phyloP scores from a whole-genome alignment of 92 coral and sea anemone species.

The Parazoanthus darwini region DNA sequence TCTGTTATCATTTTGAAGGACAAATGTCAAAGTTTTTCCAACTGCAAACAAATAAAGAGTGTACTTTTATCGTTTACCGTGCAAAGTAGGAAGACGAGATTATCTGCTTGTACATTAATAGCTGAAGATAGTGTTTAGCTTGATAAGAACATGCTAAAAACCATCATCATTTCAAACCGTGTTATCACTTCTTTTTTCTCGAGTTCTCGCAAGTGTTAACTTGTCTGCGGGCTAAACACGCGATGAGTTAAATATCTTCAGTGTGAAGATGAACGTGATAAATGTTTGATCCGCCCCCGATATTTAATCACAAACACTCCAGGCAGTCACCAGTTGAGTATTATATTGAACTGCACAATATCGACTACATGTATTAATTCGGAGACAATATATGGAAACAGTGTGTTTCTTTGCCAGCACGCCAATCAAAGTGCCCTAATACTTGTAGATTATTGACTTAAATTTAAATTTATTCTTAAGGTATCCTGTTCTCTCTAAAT shows the following conservation, averaged over 20 bases:
- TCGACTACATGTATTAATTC: neutral
- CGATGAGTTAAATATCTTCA: conserved; percentile 5
- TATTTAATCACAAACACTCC: conserved; percentile 28
- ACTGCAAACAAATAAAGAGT: neutral
- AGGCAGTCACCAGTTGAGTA: neutral
- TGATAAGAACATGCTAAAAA: neutral
- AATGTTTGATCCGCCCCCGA: conserved; percentile 20
- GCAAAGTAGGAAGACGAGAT: neutral
- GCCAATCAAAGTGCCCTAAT: neutral
- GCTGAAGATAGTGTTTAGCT: neutral
- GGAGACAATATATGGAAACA: neutral
- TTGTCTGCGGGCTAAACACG: conserved; percentile 39
- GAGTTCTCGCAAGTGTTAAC: conserved; percentile 9
- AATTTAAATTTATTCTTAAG: no score
- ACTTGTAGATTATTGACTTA: neutral
- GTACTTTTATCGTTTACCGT: neutral
- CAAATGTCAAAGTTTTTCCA: neutral
- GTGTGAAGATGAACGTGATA: conserved; percentile 20
- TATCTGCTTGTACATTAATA: neutral
- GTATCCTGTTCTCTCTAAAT: neutral
- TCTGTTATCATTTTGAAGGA: neutral
- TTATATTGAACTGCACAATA: neutral
- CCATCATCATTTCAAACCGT: neutral
- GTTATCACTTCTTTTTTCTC: neutral
- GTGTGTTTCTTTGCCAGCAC: neutral